phyloP scores from a whole-genome alignment of 2,113 vertebrate species.

The Oxyruncus cristatus region DNA sequence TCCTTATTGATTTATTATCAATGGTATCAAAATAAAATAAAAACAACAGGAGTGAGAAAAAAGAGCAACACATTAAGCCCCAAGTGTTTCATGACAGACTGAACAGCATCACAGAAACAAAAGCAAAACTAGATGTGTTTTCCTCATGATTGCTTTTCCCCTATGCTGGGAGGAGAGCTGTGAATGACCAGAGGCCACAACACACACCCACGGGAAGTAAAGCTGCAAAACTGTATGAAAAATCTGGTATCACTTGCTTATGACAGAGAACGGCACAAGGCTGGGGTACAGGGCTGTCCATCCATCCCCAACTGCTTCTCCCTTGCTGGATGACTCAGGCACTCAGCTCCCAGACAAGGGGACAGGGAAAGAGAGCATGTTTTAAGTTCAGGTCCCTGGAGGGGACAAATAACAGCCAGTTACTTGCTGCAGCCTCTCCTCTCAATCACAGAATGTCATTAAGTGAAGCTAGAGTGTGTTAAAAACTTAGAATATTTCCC shows the following conservation, averaged over 20 bases:
- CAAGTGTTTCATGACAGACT: neutral
- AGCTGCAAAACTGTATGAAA: fast-evolving
- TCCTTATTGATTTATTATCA: neutral
- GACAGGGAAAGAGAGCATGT: neutral
- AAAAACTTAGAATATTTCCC: neutral
- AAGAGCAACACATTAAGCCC: neutral
- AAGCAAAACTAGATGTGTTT: neutral
- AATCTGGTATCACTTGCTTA: neutral
- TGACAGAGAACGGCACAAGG: fast-evolving
- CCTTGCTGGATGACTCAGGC: neutral
- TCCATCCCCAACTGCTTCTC: neutral
- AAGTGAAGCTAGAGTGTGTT: neutral
- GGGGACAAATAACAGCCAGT: neutral
- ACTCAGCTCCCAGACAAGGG: neutral
- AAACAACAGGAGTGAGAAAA: neutral
- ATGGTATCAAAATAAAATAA: neutral
- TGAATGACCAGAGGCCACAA: neutral
- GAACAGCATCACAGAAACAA: neutral
- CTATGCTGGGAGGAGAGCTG: neutral
- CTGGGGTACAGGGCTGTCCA: neutral
- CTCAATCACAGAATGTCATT: neutral
- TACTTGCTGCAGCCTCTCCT: neutral
- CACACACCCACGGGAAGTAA: neutral
- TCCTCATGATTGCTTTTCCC: neutral
- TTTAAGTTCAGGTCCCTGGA: neutral